Base-by-base conservation (phyloP, 2,888 invertebrate species). In the Marasmarcha lunaedactyla region DNA sequence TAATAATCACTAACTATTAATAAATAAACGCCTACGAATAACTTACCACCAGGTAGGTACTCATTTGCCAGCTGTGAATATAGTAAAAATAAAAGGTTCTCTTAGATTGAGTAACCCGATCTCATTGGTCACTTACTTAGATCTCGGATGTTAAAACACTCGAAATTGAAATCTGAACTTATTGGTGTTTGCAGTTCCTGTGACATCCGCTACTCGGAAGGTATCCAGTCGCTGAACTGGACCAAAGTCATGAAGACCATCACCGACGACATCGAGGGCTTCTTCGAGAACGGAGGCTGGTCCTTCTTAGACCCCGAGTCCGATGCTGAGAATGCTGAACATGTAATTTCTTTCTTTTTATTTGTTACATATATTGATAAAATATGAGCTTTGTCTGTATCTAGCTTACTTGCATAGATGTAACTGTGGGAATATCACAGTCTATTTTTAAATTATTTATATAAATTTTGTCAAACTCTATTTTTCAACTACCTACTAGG, bases 191-290 rank as follows among this genome's bases (percentile, higher is more conserved):
- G n/a, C 65, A 93, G 93, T 64, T 96, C 96, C 0, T 97, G 97
- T 71, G 97, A 97, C 63, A 96, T 98, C 52, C 90, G 94, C 33
- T 99, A 98, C 74, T 94, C 97, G 0, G 99, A 99, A 73, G 99
- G 99, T 57, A 93, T 98, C 39, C 98, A 99, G 69, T 97, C 97
- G 1, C 86, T 99, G 55, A 99, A 99, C 79, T 99, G 99, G 99
- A 90, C 93, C 1, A 99, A 99, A 73, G 98, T 99, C 51, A 99
- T 99, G 99, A 99, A 99, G 83, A 98, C 98, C 0, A 98, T 99
- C 56, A 94, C 94, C 0, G 98, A 99, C 65, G 98, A 99, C 74
- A 96, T 98, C 0, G 97, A 97, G 61, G 97, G 95, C 0, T 99
- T 99, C 87, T 99, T 99, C 66, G 97, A 97, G 43, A 94, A 91